phyloP scores from a whole-genome alignment of 2,888 invertebrate genomes.

The Drosophila nr. perissopoda region DNA sequence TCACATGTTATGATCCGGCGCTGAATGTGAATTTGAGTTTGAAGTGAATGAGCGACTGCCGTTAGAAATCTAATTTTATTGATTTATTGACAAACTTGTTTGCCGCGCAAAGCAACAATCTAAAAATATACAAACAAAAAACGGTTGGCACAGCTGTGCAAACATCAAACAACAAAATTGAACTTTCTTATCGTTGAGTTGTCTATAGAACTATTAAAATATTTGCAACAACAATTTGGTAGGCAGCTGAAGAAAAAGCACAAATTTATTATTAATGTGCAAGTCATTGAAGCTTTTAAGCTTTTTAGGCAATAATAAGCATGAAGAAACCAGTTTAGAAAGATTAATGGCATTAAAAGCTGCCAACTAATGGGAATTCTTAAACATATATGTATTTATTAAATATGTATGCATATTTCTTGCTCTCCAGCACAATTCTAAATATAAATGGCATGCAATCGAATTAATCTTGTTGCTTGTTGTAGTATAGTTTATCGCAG shows the following conservation, averaged over 20 bases:
- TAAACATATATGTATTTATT: background rate
- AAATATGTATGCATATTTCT: background rate
- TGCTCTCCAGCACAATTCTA: background rate
- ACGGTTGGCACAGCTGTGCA: background rate
- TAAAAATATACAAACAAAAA: background rate
- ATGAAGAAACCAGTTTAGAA: background rate
- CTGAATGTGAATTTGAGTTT: conserved; percentile 23
- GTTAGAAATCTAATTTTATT: conserved; percentile 49
- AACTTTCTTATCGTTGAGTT: background rate
- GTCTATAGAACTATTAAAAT: background rate
- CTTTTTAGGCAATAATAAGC: background rate
- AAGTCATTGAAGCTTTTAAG: conserved; percentile 12
- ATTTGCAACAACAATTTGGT: background rate
- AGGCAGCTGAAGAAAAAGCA: conserved; percentile 6
- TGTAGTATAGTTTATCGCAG: background rate
- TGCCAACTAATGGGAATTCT: background rate
- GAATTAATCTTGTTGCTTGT: background rate
- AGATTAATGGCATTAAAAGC: background rate
- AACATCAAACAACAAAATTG: background rate
- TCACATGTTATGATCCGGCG: conserved; percentile 38
- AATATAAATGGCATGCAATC: background rate
- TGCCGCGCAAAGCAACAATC: conserved; percentile 7
- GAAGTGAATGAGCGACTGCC: background rate
- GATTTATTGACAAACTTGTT: conserved; percentile 47
- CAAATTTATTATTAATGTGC: background rate